Evolutionary conservation across 2,113 vertebrate genomes (phyloP).

Genomic region (Neopipo cinnamomea): DNA sequence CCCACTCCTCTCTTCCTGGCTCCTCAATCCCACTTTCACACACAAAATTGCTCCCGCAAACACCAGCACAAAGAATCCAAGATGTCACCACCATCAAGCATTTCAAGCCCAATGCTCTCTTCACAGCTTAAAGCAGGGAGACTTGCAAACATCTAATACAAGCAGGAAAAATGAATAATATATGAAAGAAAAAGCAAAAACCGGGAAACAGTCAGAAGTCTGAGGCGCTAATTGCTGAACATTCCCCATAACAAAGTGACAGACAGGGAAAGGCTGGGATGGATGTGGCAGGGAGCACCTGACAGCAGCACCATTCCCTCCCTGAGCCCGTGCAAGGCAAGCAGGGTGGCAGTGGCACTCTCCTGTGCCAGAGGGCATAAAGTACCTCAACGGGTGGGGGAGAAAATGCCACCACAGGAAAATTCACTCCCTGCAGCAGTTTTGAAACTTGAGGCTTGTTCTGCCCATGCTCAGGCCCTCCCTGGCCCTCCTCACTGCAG

Average conservation of each 20-base stretch:
- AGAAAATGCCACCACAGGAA: background rate
- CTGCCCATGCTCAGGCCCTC: background rate
- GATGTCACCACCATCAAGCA: constrained; percentile 30
- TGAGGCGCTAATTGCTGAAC: constrained; percentile 33
- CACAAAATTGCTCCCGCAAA: background rate
- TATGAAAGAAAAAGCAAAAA: constrained; percentile 65
- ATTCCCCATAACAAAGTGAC: background rate
- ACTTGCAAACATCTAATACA: constrained; percentile 55
- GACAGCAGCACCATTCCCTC: background rate
- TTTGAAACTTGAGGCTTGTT: background rate
- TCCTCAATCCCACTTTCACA: background rate
- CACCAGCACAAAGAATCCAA: background rate
- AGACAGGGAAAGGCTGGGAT: background rate
- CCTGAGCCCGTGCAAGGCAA: accelerated
- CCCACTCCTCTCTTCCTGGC: background rate
- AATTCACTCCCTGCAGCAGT: background rate
- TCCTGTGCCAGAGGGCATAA: accelerated
- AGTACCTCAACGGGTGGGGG: too few species aligned
- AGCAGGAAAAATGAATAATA: constrained; percentile 64
- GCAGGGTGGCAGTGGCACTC: background rate
- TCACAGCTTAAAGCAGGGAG: constrained; percentile 37
- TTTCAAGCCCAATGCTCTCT: constrained; percentile 18
- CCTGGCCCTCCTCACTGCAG: background rate
- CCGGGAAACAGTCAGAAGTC: constrained; percentile 21
- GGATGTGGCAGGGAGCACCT: background rate